Percentiles rank a stretch among this genome's conserved stretches.
phyloP scores from a whole-genome alignment of 2,797 vertebrate species.

The Acrossocheilus wenchowensis region DNA sequence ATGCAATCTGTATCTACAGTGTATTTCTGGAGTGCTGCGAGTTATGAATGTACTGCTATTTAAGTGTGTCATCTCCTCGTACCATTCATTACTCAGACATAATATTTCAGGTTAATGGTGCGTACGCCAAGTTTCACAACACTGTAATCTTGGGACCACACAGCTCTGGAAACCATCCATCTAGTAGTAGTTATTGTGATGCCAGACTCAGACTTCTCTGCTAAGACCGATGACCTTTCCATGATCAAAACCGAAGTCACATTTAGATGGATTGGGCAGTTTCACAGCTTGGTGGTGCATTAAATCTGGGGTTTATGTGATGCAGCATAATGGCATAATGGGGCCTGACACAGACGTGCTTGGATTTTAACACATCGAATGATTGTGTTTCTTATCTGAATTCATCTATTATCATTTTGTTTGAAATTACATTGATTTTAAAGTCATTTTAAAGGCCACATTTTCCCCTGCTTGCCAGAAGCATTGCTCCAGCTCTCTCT shows the following conservation, averaged over 20 bases:
- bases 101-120: conserved; percentile 38
- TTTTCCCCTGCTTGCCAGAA: background rate
- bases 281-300: conserved; percentile 37
- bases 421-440: too few relatives aligned
- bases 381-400: conserved; percentile 10
- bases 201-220: conserved; percentile 1
- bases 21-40: background rate
- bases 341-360: background rate
- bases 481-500: background rate
- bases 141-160: conserved; percentile 37
- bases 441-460: background rate
- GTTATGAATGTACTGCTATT: conserved; percentile 10
- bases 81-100: conserved; percentile 18
- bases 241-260: conserved; percentile 36
- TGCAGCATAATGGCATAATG: background rate
- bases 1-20: conserved; percentile 4
- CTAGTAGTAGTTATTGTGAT: conserved; percentile 24
- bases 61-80: conserved; percentile 8
- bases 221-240: conserved; percentile 45
- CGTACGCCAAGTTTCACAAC: conserved; percentile 4
- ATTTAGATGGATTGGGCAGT: conserved; percentile 38
- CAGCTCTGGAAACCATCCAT: conserved; percentile 26
- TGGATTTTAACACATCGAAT: conserved; percentile 21
- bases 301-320: conserved; percentile 33
- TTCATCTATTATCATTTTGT: background rate